phyloP scores from a whole-genome alignment of 2,113 vertebrate genomes.

The Labrus mixtus region DNA sequence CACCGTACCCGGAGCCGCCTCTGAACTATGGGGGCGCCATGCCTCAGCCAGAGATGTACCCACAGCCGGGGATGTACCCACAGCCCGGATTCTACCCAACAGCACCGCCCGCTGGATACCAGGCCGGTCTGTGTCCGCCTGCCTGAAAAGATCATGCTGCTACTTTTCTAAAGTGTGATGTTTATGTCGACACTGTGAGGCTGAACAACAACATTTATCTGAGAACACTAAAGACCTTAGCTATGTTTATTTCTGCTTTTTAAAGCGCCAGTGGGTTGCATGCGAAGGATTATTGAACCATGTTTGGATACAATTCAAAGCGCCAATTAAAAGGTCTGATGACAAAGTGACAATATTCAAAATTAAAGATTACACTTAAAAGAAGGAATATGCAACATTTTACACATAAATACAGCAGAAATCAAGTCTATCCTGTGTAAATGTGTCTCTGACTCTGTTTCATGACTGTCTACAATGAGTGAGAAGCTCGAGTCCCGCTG shows the following conservation, averaged over 20 bases:
- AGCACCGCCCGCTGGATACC: conserved; percentile 45
- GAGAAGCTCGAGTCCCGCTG: too few relatives aligned
- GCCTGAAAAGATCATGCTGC: background rate
- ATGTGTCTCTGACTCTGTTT: too few relatives aligned
- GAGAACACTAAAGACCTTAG: background rate
- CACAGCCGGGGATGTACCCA: conserved; percentile 23
- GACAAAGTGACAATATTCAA: too few relatives aligned
- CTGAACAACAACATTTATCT: too few relatives aligned
- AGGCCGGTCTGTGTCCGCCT: conserved; percentile 45
- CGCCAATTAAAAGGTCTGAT: too few relatives aligned
- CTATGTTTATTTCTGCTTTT: background rate
- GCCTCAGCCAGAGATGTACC: conserved; percentile 40
- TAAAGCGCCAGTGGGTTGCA: background rate
- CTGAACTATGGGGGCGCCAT: conserved; percentile 4
- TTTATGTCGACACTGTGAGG: too few relatives aligned
- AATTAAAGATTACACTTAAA: too few relatives aligned
- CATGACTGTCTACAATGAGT: too few relatives aligned
- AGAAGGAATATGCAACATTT: too few relatives aligned
- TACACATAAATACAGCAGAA: too few relatives aligned
- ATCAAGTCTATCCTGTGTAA: too few relatives aligned
- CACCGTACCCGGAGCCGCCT: conserved; percentile 71
- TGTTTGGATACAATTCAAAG: background rate
- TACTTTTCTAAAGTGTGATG: too few relatives aligned
- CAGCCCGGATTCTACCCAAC: background rate
- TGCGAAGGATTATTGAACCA: background rate